These are phyloP conservation scores for Rhinatrema bivittatum DNA, from an alignment of 2,797 vertebrate species.

Conservation along the genomic window DNA sequence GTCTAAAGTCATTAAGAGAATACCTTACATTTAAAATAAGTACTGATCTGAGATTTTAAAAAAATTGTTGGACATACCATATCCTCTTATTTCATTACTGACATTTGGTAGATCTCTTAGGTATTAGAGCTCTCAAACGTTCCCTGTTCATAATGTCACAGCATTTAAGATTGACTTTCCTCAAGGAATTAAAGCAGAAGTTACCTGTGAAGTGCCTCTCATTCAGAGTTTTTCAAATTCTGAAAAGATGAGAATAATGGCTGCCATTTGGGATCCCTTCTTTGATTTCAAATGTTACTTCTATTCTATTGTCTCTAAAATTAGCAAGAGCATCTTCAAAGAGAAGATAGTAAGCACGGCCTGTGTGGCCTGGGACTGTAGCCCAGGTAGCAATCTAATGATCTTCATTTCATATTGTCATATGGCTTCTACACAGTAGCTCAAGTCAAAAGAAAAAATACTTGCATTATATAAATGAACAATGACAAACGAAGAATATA, in stretches of 20 bases:
- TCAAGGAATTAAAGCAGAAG: conserved; percentile 15
- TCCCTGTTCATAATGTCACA: conserved; percentile 27
- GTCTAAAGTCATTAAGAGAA: too few relatives aligned
- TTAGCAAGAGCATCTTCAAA: conserved; percentile 1
- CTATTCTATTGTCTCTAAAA: conserved; percentile 9
- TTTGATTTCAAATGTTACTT: conserved; percentile 5
- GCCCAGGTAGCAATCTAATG: conserved; percentile 1
- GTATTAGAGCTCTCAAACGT: conserved; percentile 8
- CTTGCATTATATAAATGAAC: conserved; percentile 19
- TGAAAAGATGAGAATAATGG: conserved; percentile 16
- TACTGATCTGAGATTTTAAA: too few relatives aligned
- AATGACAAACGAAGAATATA: conserved; percentile 16
- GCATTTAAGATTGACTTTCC: conserved; percentile 17
- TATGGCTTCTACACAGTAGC: conserved; percentile 14
- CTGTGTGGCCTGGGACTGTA: not conserved
- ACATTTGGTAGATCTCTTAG: conserved; percentile 22
- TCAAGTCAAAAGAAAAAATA: conserved; percentile 21
- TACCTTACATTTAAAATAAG: too few relatives aligned
- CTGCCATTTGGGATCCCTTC: conserved; percentile 2
- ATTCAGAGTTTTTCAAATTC: conserved; percentile 7
- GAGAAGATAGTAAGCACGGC: conserved; percentile 3
- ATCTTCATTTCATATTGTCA: conserved; percentile 11
- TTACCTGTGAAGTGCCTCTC: conserved; percentile 9
- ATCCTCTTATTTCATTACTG: too few relatives aligned
- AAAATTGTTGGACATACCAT: too few relatives aligned